Percentiles rank a stretch among this genome's conserved stretches.
These are phyloP conservation scores for Leucozona laternaria DNA, from an alignment of 2,888 invertebrate genomes.

Conservation along the genomic window DNA sequence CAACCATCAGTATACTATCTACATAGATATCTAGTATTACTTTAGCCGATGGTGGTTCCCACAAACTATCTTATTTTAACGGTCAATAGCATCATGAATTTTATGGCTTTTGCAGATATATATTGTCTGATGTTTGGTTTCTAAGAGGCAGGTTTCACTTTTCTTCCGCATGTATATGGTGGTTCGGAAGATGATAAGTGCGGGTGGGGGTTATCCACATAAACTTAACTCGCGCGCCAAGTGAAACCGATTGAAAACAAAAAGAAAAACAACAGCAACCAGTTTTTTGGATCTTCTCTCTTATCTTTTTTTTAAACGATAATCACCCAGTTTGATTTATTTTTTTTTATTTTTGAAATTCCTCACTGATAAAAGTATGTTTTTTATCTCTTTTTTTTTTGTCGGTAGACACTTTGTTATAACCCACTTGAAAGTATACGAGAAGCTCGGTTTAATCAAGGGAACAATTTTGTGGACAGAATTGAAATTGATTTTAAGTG, in stretches of 20 bases:
- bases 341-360: slow-evolving; percentile 8
- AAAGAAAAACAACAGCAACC: not conserved
- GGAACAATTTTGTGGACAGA: slow-evolving; percentile 35
- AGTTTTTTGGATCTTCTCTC: slow-evolving; percentile 31
- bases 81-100: slow-evolving; percentile 71
- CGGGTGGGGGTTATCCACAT: slow-evolving; percentile 19
- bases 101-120: slow-evolving; percentile 37
- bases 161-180: slow-evolving; percentile 52
- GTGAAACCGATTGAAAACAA: slow-evolving; percentile 18
- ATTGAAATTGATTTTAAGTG: slow-evolving; percentile 37
- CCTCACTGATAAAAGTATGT: slow-evolving; percentile 12
- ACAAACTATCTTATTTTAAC: slow-evolving; percentile 48
- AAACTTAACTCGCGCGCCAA: slow-evolving; percentile 17
- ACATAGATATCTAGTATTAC: not conserved
- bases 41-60: slow-evolving; percentile 24
- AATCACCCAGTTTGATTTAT: slow-evolving; percentile 7
- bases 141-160: slow-evolving; percentile 60
- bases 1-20: not conserved
- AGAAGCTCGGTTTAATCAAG: slow-evolving; percentile 20
- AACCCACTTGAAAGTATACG: slow-evolving; percentile 45
- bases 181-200: slow-evolving; percentile 3
- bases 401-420: slow-evolving; percentile 22
- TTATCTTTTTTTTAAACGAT: slow-evolving; percentile 28
- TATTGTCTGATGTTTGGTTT: slow-evolving; percentile 40
- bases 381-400: slow-evolving; percentile 11